These are phyloP conservation scores for Hypocryptadius cinnamomeus DNA, from an alignment of 2,113 vertebrate species.

Conservation along the genomic window DNA sequence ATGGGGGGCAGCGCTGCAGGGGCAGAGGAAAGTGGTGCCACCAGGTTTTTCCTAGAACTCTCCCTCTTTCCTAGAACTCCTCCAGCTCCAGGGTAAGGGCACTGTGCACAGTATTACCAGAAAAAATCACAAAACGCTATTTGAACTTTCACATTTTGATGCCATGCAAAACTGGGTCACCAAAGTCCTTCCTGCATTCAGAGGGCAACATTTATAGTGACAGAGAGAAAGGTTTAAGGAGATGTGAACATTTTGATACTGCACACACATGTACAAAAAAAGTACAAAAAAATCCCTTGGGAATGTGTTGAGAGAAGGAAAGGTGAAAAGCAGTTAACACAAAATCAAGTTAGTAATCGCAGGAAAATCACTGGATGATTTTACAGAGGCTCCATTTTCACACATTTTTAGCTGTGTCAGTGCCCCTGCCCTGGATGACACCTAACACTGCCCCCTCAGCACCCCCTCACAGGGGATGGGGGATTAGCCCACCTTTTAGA, in stretches of 20 bases:
- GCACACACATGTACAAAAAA: not conserved
- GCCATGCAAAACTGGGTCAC: not conserved
- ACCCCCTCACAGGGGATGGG: not conserved
- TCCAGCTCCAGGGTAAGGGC: not conserved
- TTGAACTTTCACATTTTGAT: not conserved
- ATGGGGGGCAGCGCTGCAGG: not conserved
- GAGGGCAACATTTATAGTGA: not conserved
- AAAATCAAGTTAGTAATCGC: not conserved
- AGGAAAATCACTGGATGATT: not conserved
- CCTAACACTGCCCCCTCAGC: not conserved
- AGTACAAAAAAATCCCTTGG: not conserved
- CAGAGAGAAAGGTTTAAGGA: not conserved
- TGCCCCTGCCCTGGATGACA: not conserved
- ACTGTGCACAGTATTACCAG: not conserved
- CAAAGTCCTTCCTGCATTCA: not conserved
- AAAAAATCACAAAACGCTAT: not conserved
- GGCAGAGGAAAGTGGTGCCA: not conserved
- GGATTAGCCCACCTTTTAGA: not conserved
- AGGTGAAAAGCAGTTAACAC: not conserved
- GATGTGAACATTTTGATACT: not conserved
- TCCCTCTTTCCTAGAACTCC: slow-evolving; percentile 19
- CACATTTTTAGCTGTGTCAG: not conserved
- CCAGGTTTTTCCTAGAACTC: slow-evolving; percentile 20
- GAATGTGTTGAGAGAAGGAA: not conserved
- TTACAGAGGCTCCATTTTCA: not conserved